phyloP scores from a whole-genome alignment of 2,888 invertebrate genomes.

The Noctua comes region DNA sequence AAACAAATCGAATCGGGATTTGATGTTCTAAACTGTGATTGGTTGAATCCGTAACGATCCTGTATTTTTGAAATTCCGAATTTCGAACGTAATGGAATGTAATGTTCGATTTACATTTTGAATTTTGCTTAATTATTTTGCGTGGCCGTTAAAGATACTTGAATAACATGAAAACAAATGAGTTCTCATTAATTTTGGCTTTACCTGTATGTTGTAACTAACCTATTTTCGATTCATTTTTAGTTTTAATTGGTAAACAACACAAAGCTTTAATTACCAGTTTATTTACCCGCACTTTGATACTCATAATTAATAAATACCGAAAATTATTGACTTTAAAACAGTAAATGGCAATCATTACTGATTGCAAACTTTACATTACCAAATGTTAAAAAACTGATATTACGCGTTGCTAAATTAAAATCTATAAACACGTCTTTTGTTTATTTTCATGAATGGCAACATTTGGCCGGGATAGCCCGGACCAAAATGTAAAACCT shows the following conservation, averaged over 20 bases:
- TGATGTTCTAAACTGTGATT: constrained; percentile 69
- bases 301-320: constrained; percentile 26
- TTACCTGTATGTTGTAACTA: neutral
- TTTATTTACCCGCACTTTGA: neutral
- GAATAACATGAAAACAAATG: neutral
- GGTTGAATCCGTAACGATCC: constrained; percentile 65
- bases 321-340: neutral
- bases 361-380: neutral
- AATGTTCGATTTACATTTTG: constrained; percentile 52
- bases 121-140: constrained; percentile 41
- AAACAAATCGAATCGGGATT: constrained; percentile 70
- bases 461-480: constrained; percentile 17
- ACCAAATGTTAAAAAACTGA: neutral
- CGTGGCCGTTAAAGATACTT: constrained; percentile 11
- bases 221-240: neutral
- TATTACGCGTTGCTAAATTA: neutral
- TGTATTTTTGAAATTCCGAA: constrained; percentile 63
- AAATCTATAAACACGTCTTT: neutral
- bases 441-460: constrained; percentile 19
- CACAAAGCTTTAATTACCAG: neutral
- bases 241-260: constrained; percentile 9
- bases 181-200: neutral
- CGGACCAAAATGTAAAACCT: constrained; percentile 4
- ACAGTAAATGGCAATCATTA: neutral
- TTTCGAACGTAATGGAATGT: constrained; percentile 56